Evolutionary conservation across 2,113 vertebrate genomes (phyloP), one percentile per base, ranked within the genome.

Genomic region (Bos javanicus): DNA sequence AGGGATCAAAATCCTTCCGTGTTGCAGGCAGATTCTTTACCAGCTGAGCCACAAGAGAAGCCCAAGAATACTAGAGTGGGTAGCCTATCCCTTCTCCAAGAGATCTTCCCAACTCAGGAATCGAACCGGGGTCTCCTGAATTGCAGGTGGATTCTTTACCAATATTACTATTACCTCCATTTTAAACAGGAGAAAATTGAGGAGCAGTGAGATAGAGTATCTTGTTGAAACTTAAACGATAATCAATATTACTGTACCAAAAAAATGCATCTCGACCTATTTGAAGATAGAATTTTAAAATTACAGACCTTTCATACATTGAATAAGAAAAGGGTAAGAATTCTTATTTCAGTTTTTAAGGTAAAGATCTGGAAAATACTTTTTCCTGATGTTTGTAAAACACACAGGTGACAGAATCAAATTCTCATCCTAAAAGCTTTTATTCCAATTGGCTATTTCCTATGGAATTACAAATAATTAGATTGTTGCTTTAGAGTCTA

Each of bases 101-200:
- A 71, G 19, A 71, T 39, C n/a, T 71, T 71, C 67, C 67, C 19
- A 6, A 71, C 19, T n/a, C 67, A 39, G 67, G 19, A 39, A 71
- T 71, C 0, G 0, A 71, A 71, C 19, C 2, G 0, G 5, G 19
- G 67, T 23, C 67, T 39, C n/a, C 19, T 3, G n/a, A 21, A 71
- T 39, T 36, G n/a, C 67, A 39, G 19, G 67, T 71, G 67, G 67
- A 39, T 23, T 71, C 67, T 71, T 39, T 71, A 71, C n/a, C n/a
- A 39, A 43, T 76, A 57, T 23, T 71, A 80, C 36, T 5, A 30
- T 76, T 83, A 60, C 25, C 19, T 59, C 7, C 12, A 82, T 26
- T 90, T 94, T 74, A 89, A 90, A 95, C 43, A 89, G 46, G 52
- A 50, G 17, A 90, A 93, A 81, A 54, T 39, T 48, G 43, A 95